Conservation (phyloP, 2,888 invertebrate genomes). For the Scaptomyza tumidula region DNA sequence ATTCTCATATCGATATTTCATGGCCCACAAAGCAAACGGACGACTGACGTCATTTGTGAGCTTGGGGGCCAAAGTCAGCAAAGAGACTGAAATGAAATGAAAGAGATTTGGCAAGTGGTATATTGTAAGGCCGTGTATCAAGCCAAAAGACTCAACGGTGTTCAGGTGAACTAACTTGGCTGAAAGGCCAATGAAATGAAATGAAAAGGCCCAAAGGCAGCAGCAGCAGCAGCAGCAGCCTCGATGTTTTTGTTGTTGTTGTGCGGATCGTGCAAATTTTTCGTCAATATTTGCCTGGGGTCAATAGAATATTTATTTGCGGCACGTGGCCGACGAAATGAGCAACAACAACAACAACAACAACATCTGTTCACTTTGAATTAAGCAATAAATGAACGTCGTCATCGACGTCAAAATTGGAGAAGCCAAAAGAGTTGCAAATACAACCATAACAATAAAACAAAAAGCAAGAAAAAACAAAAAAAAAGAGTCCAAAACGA, state of each 20-base stretch:
- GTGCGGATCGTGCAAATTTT: constrained; percentile 57
- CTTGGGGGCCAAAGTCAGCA: constrained; percentile 56
- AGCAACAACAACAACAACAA: constrained; percentile 17
- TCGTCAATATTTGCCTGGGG: constrained; percentile 70
- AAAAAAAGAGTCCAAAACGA: constrained; percentile 19
- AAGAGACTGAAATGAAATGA: too few relatives aligned
- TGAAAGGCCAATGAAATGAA: neutral
- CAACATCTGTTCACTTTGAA: constrained; percentile 33
- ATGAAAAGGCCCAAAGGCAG: constrained; percentile 32
- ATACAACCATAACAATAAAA: constrained; percentile 42
- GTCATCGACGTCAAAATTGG: constrained; percentile 26
- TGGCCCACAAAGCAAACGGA: neutral
- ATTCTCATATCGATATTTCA: constrained; percentile 43
- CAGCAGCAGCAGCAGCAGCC: constrained; percentile 23
- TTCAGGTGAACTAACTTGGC: constrained; percentile 2
- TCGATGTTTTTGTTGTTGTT: constrained; percentile 3
- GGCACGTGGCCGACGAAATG: constrained; percentile 62
- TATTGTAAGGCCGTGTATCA: constrained; percentile 8
- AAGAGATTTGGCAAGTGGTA: constrained; percentile 12
- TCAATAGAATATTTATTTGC: constrained; percentile 75
- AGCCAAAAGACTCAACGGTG: constrained; percentile 1
- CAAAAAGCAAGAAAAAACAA: constrained; percentile 21
- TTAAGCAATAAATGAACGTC: constrained; percentile 64
- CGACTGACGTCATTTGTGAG: constrained; percentile 52
- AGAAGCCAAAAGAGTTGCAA: constrained; percentile 48